phyloP scores from a whole-genome alignment of 2,113 vertebrate genomes.

The Rhea americana region DNA sequence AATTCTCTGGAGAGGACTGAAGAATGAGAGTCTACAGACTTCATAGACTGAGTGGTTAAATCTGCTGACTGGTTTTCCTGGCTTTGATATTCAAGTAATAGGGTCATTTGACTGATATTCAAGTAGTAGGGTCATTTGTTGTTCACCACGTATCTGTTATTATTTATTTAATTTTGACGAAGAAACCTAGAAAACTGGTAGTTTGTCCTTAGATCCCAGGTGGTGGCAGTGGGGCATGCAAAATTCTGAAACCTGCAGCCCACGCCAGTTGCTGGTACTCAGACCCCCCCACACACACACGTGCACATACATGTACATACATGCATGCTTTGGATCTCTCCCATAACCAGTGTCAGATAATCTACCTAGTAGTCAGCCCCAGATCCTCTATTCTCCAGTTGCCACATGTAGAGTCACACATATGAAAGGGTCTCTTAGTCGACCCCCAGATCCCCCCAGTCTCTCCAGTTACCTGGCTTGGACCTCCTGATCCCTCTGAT shows the following conservation, averaged over 20 bases:
- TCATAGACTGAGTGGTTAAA: not conserved
- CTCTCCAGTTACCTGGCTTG: not conserved
- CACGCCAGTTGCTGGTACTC: not conserved
- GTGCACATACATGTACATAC: accelerated
- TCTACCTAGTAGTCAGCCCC: not conserved
- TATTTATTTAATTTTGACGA: not conserved
- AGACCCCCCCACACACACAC: not conserved
- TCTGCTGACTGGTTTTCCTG: not conserved
- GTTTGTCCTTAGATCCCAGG: not conserved
- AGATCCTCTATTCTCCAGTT: not conserved
- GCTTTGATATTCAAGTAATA: not conserved
- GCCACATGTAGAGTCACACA: not conserved
- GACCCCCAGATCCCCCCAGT: not conserved
- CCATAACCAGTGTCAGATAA: not conserved
- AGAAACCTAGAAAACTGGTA: not conserved
- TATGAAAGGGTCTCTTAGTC: accelerated
- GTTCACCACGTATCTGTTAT: not conserved
- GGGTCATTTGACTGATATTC: not conserved
- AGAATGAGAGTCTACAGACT: not conserved
- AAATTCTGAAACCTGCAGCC: not conserved
- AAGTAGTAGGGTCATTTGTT: not conserved
- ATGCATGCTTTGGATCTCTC: not conserved
- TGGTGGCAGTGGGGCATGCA: not conserved
- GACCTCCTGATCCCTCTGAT: no score
- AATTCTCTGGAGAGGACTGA: not conserved